Percentiles rank a stretch among this genome's conserved stretches.
Conservation (phyloP, 2,797 vertebrate genomes). For the Clangula hyemalis region DNA sequence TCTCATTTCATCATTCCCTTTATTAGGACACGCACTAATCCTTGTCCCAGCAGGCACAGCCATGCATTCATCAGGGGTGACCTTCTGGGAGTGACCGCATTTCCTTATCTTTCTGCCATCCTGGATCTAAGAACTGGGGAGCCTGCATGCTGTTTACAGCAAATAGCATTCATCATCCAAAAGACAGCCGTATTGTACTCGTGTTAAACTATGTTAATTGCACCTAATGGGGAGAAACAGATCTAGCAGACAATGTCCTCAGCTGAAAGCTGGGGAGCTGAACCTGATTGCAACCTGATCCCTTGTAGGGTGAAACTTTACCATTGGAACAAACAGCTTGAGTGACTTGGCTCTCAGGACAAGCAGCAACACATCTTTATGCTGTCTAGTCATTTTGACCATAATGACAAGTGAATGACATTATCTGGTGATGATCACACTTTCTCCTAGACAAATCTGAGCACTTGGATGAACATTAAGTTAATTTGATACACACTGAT, state of each 20-base stretch:
- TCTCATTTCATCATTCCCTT: neutral
- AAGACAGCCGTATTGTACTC: neutral
- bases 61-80: neutral
- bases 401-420: conserved; percentile 43
- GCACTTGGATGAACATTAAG: conserved; percentile 26
- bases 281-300: neutral
- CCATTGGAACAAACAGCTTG: neutral
- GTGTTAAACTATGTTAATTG: neutral
- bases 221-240: neutral
- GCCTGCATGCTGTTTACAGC: neutral
- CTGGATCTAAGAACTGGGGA: neutral
- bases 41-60: neutral
- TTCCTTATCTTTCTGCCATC: neutral
- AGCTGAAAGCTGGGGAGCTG: neutral
- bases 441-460: conserved; percentile 46
- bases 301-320: neutral
- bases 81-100: neutral
- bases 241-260: neutral
- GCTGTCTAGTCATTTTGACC: neutral
- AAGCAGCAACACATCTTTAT: neutral
- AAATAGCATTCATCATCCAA: neutral
- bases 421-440: conserved; percentile 52
- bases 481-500: conserved; percentile 66
- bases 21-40: neutral
- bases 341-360: neutral